A percentile compares a stretch with the other conserved stretches of the same genome.
phyloP scores from a whole-genome alignment of 2,113 vertebrate genomes.

The Zosterops pallidus region DNA sequence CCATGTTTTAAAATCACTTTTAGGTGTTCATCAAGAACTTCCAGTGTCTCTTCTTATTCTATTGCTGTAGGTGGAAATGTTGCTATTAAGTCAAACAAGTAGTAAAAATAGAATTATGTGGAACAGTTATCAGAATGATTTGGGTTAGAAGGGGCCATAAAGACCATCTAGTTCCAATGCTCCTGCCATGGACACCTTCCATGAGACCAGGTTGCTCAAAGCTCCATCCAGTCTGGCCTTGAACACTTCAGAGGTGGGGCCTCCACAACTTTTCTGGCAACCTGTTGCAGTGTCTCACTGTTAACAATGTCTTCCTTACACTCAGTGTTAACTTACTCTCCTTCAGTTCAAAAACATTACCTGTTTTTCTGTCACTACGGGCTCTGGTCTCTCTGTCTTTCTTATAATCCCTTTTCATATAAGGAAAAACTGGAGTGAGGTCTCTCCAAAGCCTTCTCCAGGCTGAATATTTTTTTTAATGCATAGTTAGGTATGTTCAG shows the following conservation, averaged over 20 bases:
- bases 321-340: not conserved
- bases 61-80: not conserved
- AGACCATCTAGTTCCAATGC: not conserved
- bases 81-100: not conserved
- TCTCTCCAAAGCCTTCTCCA: not conserved
- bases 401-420: not conserved
- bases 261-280: not conserved
- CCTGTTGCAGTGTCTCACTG: not conserved
- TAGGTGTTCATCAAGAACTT: not conserved
- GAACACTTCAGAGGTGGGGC: not conserved
- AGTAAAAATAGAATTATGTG: not conserved
- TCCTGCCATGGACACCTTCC: not conserved
- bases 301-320: not conserved
- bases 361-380: not conserved
- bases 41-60: not conserved
- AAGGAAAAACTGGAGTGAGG: not conserved
- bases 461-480: not conserved
- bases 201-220: not conserved
- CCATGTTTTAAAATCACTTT: not conserved
- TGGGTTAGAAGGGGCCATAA: not conserved
- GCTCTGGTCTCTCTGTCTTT: not conserved
- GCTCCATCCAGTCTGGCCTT: not conserved
- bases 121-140: not conserved
- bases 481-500: not conserved
- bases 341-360: not conserved